A percentile compares a stretch with the other conserved stretches of the same genome.
Conservation (phyloP, 1,140 invertebrate species). For the Steinernema khuongi region DNA sequence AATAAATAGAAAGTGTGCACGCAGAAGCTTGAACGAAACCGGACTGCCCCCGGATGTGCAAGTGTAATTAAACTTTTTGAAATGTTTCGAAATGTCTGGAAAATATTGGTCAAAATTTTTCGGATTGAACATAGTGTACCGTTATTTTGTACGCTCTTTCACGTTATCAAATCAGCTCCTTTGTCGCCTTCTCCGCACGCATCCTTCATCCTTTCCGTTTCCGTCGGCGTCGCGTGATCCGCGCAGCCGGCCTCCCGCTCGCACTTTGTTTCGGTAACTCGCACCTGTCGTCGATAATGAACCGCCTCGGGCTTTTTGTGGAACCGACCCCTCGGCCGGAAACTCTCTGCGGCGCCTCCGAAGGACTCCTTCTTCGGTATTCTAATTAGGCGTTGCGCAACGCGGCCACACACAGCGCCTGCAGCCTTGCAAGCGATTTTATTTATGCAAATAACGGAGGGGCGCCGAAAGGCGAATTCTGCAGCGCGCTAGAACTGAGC, state of each 20-base stretch:
- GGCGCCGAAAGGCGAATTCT: background rate
- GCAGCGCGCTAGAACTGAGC: no score
- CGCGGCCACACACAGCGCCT: background rate
- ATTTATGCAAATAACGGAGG: constrained; percentile 11
- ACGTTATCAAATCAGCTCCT: background rate
- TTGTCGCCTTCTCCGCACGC: background rate
- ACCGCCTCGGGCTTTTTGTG: background rate
- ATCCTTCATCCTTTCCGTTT: background rate
- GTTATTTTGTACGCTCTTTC: no score
- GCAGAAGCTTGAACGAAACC: no score
- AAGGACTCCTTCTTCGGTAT: background rate
- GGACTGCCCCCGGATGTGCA: no score
- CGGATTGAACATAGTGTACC: no score
- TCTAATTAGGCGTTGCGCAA: constrained; percentile 10
- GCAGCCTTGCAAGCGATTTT: background rate
- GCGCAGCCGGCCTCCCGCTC: background rate
- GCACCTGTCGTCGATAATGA: constrained; percentile 3
- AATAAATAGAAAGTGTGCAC: no score
- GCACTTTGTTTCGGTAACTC: background rate
- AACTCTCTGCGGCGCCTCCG: no score
- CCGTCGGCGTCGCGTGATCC: constrained; percentile 5
- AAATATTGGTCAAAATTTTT: no score
- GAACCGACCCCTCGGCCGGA: background rate
- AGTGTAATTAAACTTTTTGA: no score
- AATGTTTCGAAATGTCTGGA: no score